Percentiles rank a stretch among this genome's conserved stretches.
These are phyloP conservation scores for Caenorhabditis angaria DNA, from an alignment of 2,888 invertebrate species.

Conservation along the genomic window DNA sequence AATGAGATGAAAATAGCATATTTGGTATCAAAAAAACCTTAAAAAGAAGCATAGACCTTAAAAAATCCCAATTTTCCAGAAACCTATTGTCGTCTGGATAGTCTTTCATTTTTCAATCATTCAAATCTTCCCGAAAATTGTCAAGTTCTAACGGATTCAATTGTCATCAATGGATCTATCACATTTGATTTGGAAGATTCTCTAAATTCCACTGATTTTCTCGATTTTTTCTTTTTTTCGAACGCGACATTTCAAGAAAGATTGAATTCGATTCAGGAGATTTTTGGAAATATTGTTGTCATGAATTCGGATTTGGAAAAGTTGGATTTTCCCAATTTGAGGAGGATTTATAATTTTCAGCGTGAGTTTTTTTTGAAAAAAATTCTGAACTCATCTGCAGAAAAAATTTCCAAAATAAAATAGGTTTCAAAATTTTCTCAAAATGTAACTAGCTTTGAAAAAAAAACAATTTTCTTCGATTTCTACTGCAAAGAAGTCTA, in stretches of 20 bases:
- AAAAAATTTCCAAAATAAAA: too few species aligned
- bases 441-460: too few species aligned
- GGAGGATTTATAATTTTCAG: slow-evolving; percentile 36
- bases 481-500: too few species aligned
- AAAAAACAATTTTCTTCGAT: too few species aligned
- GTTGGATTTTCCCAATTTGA: slow-evolving; percentile 23
- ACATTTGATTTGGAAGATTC: neutral
- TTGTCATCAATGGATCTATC: slow-evolving; percentile 30
- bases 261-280: slow-evolving; percentile 26
- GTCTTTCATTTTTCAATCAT: neutral
- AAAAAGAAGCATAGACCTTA: too few species aligned
- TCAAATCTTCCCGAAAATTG: neutral
- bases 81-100: too few species aligned
- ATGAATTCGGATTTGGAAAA: slow-evolving; percentile 17
- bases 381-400: neutral
- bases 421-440: too few species aligned
- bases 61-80: too few species aligned
- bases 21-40: too few species aligned
- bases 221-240: too few species aligned
- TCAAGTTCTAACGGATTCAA: slow-evolving; percentile 21
- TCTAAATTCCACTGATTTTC: too few species aligned
- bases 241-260: neutral
- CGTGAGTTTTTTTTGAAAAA: slow-evolving; percentile 21
- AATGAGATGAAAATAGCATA: too few species aligned
- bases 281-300: slow-evolving; percentile 30